A percentile compares a stretch with the other conserved stretches of the same genome.
phyloP scores from a whole-genome alignment of 2,113 vertebrate species.

The Nycticryphes semicollaris region DNA sequence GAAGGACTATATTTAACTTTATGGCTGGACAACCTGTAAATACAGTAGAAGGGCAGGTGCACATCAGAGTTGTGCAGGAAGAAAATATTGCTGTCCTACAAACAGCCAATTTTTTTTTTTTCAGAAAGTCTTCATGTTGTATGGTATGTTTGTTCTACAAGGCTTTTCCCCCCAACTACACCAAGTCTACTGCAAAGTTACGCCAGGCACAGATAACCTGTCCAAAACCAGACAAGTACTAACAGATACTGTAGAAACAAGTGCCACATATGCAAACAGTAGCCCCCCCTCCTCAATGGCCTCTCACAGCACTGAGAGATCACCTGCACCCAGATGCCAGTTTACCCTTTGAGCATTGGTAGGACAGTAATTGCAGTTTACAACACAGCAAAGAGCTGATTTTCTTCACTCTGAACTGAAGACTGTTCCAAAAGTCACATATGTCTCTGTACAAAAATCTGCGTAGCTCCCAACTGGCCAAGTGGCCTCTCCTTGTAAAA shows the following conservation, averaged over 20 bases:
- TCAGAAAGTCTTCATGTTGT: accelerated
- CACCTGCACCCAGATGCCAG: not conserved
- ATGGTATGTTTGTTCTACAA: accelerated
- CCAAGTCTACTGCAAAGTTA: not conserved
- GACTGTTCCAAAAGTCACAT: not conserved
- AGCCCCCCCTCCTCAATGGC: accelerated
- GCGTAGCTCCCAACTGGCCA: not conserved
- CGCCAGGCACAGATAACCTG: not conserved
- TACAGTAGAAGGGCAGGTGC: not conserved
- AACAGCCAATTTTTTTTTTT: not conserved
- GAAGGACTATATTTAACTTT: not conserved
- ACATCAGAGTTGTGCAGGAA: not conserved
- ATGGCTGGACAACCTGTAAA: not conserved
- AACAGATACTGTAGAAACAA: not conserved
- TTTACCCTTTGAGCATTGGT: accelerated
- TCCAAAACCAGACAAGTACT: not conserved
- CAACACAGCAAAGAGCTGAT: accelerated
- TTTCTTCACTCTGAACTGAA: not conserved
- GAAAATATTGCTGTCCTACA: accelerated
- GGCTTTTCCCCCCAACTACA: not conserved
- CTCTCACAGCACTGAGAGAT: not conserved
- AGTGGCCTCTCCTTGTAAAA: not conserved
- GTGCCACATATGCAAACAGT: accelerated
- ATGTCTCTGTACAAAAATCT: not conserved
- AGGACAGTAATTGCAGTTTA: not conserved